Evolutionary conservation across 2,113 vertebrate genomes (phyloP).

Genomic region (Stegostoma tigrinum): DNA sequence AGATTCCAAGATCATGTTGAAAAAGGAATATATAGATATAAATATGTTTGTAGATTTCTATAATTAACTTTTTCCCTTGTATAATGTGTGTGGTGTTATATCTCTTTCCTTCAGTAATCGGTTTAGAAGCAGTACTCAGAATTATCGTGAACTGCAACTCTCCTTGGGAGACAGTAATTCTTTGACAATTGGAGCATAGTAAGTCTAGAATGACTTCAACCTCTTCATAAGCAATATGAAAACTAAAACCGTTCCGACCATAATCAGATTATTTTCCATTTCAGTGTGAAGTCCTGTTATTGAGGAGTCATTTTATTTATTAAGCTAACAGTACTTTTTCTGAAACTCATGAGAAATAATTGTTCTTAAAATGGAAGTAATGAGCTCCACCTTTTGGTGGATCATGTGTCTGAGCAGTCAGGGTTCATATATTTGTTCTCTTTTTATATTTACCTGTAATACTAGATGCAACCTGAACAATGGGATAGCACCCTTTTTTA

Average conservation of each 20-base stretch:
- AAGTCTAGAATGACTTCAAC: background rate
- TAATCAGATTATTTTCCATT: background rate
- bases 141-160: background rate
- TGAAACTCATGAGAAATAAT: background rate
- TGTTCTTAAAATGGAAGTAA: background rate
- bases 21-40: background rate
- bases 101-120: constrained; percentile 25
- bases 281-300: background rate
- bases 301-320: background rate
- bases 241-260: background rate
- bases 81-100: constrained; percentile 2
- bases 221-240: background rate
- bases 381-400: background rate
- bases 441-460: background rate
- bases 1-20: background rate
- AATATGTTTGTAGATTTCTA: background rate
- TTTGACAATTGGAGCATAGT: constrained; percentile 27
- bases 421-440: background rate
- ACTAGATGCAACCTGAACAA: background rate
- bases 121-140: constrained; percentile 12
- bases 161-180: constrained; percentile 1
- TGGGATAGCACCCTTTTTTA: background rate
- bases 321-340: background rate
- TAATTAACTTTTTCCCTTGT: background rate
- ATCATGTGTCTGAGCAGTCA: background rate